A percentile compares a stretch with the other conserved stretches of the same genome.
phyloP scores from a whole-genome alignment of 2,888 invertebrate species.

The Chaetogeoica ovagalla region DNA sequence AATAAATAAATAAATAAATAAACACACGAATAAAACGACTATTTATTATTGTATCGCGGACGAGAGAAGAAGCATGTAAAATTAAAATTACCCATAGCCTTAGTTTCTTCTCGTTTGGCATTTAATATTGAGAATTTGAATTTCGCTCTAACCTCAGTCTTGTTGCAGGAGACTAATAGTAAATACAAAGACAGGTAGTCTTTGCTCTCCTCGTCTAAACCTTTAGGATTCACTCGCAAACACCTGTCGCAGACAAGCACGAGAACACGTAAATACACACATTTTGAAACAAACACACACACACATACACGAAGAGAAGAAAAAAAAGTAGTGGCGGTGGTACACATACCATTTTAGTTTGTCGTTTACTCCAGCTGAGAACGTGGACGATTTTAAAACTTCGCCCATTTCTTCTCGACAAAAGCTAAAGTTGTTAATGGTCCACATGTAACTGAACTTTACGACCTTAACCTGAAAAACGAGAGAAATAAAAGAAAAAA shows the following conservation, averaged over 20 bases:
- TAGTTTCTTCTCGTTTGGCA: constrained; percentile 99
- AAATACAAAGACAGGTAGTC: constrained; percentile 99
- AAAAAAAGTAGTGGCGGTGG: not conserved
- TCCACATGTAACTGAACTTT: constrained; percentile 99
- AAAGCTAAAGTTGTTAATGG: constrained; percentile 99
- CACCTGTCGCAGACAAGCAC: constrained; percentile 67
- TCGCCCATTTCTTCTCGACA: constrained; percentile 99
- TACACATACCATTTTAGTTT: constrained; percentile 90
- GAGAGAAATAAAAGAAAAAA: constrained; percentile 1
- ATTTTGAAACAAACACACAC: constrained; percentile 8
- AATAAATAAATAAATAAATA: constrained; percentile 57
- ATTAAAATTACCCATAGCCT: constrained; percentile 87
- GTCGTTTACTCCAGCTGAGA: constrained; percentile 99
- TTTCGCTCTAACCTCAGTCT: constrained; percentile 99
- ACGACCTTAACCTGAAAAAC: constrained; percentile 95
- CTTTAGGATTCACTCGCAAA: constrained; percentile 99
- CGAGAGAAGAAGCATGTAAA: not conserved
- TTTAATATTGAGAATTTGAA: constrained; percentile 99
- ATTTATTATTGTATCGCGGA: not conserved
- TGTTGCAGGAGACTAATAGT: constrained; percentile 98
- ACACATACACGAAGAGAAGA: constrained; percentile 7
- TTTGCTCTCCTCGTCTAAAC: constrained; percentile 99
- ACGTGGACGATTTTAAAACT: constrained; percentile 98
- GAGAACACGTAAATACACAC: no score
- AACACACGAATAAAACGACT: not conserved